Percentiles rank a stretch among this genome's conserved stretches.
Evolutionary conservation across 92 coral and sea anemone species (phyloP).

Genomic region (Phenganax stokvisi): DNA sequence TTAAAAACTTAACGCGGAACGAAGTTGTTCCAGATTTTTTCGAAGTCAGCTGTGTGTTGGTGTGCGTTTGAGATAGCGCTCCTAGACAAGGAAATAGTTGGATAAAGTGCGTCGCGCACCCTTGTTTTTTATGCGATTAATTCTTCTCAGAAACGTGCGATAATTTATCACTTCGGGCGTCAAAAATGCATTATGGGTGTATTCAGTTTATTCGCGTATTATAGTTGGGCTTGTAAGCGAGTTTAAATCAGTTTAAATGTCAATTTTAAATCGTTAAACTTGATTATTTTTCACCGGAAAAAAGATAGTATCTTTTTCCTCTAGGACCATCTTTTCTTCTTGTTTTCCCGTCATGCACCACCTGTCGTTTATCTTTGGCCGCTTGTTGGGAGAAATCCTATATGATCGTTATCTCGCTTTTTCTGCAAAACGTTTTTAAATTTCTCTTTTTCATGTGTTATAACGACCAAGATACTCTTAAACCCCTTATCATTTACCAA

Average conservation of each 20-base stretch:
- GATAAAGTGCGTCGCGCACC: background rate
- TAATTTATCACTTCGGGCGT: background rate
- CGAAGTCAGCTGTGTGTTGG: constrained; percentile 9
- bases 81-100: background rate
- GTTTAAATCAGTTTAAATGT: constrained; percentile 11
- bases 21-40: constrained; percentile 2
- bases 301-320: constrained; percentile 13
- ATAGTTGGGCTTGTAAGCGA: background rate
- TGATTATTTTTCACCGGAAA: constrained; percentile 1
- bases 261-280: constrained; percentile 11
- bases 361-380: constrained; percentile 27
- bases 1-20: background rate
- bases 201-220: background rate
- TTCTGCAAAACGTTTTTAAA: too few species aligned
- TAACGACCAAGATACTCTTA: background rate
- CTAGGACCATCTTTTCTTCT: constrained; percentile 5
- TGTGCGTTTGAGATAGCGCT: constrained; percentile 1
- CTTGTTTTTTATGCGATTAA: constrained; percentile 1
- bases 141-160: background rate
- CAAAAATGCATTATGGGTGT: background rate
- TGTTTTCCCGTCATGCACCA: constrained; percentile 41
- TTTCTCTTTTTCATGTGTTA: background rate
- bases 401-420: background rate
- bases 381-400: constrained; percentile 34
- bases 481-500: background rate